Evolutionary conservation across 2,113 vertebrate species (phyloP).

Genomic region (Rhipidura dahli): DNA sequence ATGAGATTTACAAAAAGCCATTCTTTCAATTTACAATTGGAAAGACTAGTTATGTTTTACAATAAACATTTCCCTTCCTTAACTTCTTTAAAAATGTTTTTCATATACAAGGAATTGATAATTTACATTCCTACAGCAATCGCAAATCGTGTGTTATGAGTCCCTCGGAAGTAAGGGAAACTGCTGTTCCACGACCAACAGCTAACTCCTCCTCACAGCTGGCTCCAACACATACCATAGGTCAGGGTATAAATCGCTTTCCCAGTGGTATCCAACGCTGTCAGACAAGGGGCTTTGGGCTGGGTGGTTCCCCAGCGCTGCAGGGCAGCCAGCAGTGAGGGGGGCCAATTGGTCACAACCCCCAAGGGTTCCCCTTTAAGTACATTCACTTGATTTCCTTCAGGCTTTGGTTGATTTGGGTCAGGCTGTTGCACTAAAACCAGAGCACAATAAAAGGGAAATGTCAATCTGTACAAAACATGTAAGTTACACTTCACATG

Average conservation of each 20-base stretch:
- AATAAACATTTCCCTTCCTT: neutral
- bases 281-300: constrained; percentile 89
- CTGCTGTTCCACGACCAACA: neutral
- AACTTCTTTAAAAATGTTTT: neutral
- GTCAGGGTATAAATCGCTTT: constrained; percentile 89
- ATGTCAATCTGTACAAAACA: neutral
- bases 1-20: neutral
- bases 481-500: neutral
- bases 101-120: neutral
- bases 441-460: neutral
- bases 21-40: neutral
- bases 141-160: neutral
- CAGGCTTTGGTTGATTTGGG: constrained; percentile 91
- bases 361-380: constrained; percentile 84
- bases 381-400: constrained; percentile 83
- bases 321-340: constrained; percentile 83
- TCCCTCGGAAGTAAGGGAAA: neutral
- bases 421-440: constrained; percentile 88
- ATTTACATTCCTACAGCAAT: neutral
- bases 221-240: constrained; percentile 77
- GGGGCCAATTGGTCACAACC: constrained; percentile 79
- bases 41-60: neutral
- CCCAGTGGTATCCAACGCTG: constrained; percentile 86
- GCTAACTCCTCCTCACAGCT: neutral
- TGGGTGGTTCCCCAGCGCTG: constrained; percentile 89